Evolutionary conservation across 2,113 vertebrate species (phyloP).

Genomic region (Tyrannus savana): DNA sequence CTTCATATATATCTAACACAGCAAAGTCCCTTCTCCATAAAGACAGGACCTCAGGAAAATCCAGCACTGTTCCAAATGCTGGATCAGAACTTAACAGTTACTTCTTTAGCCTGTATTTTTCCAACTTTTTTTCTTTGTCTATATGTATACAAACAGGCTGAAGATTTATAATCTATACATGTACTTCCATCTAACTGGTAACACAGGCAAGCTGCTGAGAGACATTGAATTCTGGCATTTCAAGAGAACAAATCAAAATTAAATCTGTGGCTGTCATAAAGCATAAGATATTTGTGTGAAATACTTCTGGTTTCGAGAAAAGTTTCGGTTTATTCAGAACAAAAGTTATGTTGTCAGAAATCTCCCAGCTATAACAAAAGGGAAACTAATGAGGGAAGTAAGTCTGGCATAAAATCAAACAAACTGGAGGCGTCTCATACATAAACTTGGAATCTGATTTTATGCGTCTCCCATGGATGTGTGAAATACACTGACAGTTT

Average conservation of each 20-base stretch:
- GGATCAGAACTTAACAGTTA: not conserved
- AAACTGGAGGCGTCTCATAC: constrained; percentile 13
- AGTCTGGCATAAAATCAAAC: not conserved
- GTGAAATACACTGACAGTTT: constrained; percentile 24
- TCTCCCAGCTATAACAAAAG: not conserved
- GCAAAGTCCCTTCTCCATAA: not conserved
- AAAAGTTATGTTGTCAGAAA: not conserved
- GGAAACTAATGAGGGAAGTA: constrained; percentile 1
- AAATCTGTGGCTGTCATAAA: not conserved
- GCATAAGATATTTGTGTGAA: not conserved
- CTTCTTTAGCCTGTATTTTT: not conserved
- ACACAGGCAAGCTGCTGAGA: not conserved
- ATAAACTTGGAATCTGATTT: constrained; percentile 16
- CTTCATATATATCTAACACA: not conserved
- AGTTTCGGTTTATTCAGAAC: not conserved
- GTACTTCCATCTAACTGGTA: not conserved
- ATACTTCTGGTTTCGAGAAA: not conserved
- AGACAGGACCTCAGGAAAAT: not conserved
- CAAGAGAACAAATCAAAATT: not conserved
- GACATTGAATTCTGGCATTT: not conserved
- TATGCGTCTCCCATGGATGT: not conserved
- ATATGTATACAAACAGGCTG: not conserved
- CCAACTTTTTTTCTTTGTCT: not conserved
- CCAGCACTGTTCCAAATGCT: not conserved
- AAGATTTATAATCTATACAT: not conserved